Conservation (phyloP, 2,888 invertebrate genomes). For the Brachypterus glaber region DNA sequence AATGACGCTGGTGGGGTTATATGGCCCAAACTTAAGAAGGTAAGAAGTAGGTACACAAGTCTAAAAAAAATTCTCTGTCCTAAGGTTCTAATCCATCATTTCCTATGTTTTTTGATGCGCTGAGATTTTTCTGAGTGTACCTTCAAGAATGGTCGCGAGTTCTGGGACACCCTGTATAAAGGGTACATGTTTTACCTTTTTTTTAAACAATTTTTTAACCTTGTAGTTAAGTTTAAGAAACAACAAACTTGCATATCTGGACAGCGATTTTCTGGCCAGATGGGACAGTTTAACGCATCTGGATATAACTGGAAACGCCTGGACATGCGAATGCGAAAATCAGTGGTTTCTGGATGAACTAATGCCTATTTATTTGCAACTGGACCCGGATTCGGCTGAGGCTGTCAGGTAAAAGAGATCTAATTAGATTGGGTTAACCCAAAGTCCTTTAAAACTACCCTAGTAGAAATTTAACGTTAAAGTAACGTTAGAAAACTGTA, state of each 20-base stretch:
- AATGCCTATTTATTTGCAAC: slow-evolving; percentile 45
- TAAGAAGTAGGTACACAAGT: slow-evolving; percentile 27
- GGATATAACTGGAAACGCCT: slow-evolving; percentile 64
- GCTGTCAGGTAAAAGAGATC: slow-evolving; percentile 42
- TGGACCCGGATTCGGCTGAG: slow-evolving; percentile 39
- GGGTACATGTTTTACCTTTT: too few relatives aligned
- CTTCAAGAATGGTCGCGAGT: too few relatives aligned
- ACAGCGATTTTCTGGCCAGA: slow-evolving; percentile 51
- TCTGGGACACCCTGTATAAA: too few relatives aligned
- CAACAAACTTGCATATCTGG: slow-evolving; percentile 61
- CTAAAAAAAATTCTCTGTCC: too few relatives aligned
- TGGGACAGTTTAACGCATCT: slow-evolving; percentile 62
- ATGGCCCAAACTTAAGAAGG: slow-evolving; percentile 59
- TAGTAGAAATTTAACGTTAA: too few relatives aligned
- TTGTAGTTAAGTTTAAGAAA: slow-evolving; percentile 60
- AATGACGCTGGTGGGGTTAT: slow-evolving; percentile 50
- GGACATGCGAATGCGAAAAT: slow-evolving; percentile 70
- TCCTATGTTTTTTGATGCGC: too few relatives aligned
- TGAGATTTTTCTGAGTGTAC: slow-evolving; percentile 4
- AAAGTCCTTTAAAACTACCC: too few relatives aligned
- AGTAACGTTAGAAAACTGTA: too few relatives aligned
- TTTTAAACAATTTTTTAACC: slow-evolving; percentile 8
- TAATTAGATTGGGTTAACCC: too few relatives aligned
- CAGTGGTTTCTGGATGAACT: slow-evolving; percentile 66
- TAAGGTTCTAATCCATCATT: too few relatives aligned